Evolutionary conservation across 1,140 invertebrate species (phyloP), one percentile per base, ranked within the genome.

Genomic region (Halesus radiatus): DNA sequence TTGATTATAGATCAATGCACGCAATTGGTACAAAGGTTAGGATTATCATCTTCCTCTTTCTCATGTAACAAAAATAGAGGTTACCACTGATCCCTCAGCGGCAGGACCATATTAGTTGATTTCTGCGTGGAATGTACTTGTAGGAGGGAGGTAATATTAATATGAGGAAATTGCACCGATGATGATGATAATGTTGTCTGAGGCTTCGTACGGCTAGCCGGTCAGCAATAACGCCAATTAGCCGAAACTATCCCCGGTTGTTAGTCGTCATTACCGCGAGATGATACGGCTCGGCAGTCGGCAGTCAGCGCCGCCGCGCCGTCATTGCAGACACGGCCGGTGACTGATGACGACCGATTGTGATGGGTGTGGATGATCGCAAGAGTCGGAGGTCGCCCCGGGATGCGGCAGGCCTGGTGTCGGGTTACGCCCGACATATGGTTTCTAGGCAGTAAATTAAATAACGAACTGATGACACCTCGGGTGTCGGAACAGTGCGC

Each of bases 401-500:
- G 68, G 60, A 60, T 58, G 66, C 15, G 10, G 66, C 13, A 16
- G 53, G 50, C 62, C 62, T 53, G 20, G 66, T 79, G 64, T 79
- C 78, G 56, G 54, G 56, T 79, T 79, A 79, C 78, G 29, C 76
- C 66, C 70, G 78, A 75, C 78, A 79, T 79, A 79, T 79, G 78
- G 78, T 79, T 79, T 79, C 70, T 74, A 66, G 78, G 74, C 58
- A 66, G 50, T 79, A 79, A 79, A 79, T 79, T 79, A 79, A 79
- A 79, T 74, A 75, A 74, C n/a, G 20, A 52, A 76, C 29, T 75
- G 72, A 58, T 58, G 26, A 75, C 72, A 75, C 72, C 54, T 52
- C 75, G 53, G n/a, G 53, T 18, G 26, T 45, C 4, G 73, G 73
- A 29, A 45, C 73, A 37, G 53, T 75, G 73, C 73, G 53, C 54